phyloP scores from a whole-genome alignment of 2,888 invertebrate species.

The Temnothorax ravouxi region DNA sequence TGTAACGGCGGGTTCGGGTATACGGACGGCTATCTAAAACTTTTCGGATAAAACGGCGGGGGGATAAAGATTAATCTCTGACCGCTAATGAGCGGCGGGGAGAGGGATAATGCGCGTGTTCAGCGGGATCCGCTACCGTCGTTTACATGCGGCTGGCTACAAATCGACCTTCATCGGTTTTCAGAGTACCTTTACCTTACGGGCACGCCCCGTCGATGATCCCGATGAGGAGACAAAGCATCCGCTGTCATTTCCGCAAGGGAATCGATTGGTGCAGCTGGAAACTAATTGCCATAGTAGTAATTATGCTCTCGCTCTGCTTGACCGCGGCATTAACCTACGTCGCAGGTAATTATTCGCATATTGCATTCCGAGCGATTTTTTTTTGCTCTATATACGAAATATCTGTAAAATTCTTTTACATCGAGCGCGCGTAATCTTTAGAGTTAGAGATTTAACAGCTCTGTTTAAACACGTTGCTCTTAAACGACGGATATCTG shows the following conservation, averaged over 20 bases:
- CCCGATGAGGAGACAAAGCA: constrained; percentile 87
- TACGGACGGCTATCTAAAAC: constrained; percentile 16
- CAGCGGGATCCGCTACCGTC: neutral
- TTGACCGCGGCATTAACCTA: constrained; percentile 94
- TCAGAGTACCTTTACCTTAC: constrained; percentile 84
- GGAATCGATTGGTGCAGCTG: constrained; percentile 96
- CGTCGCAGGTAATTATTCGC: constrained; percentile 91
- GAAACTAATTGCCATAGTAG: constrained; percentile 96
- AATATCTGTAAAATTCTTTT: neutral
- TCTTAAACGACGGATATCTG: neutral
- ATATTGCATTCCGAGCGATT: constrained; percentile 40
- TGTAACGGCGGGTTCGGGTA: neutral
- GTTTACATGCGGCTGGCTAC: constrained; percentile 21
- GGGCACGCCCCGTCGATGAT: constrained; percentile 85
- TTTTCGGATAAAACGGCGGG: constrained; percentile 36
- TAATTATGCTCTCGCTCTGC: constrained; percentile 94
- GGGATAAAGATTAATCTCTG: constrained; percentile 36
- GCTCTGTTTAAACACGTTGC: too few relatives aligned
- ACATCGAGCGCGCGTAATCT: neutral
- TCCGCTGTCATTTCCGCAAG: constrained; percentile 95
- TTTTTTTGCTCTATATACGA: constrained; percentile 3
- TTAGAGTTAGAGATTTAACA: too few relatives aligned
- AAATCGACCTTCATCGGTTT: constrained; percentile 53
- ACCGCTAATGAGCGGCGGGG: constrained; percentile 18
- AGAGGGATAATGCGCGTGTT: constrained; percentile 3